These are phyloP conservation scores for Plebejus anna DNA, from an alignment of 2,888 invertebrate species.

Conservation along the genomic window DNA sequence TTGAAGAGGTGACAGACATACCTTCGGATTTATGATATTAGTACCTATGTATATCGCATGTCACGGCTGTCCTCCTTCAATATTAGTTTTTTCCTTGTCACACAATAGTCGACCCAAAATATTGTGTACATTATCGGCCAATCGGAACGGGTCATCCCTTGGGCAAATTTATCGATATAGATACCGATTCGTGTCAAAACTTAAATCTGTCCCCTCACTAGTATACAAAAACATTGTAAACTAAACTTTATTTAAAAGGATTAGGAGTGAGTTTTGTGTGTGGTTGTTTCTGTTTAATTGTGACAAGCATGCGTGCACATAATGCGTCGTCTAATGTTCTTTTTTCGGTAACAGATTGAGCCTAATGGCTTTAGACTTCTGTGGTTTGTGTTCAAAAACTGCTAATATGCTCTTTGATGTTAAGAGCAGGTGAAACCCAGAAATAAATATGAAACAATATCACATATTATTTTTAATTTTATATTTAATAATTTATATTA, in stretches of 20 bases:
- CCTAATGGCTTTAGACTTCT: constrained; percentile 39
- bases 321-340: constrained; percentile 40
- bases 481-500: background rate
- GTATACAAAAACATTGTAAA: constrained; percentile 23
- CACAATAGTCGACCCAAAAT: constrained; percentile 6
- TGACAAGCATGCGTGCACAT: constrained; percentile 41
- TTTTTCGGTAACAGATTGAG: constrained; percentile 37
- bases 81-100: constrained; percentile 20
- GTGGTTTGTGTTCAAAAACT: constrained; percentile 33
- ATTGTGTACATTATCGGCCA: constrained; percentile 36
- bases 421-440: constrained; percentile 2
- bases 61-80: constrained; percentile 16
- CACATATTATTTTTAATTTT: background rate
- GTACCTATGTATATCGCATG: background rate
- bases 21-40: background rate
- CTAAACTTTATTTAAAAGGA: background rate
- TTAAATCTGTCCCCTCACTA: constrained; percentile 31
- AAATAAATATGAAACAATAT: constrained; percentile 22
- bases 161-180: constrained; percentile 39
- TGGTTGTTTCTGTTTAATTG: constrained; percentile 38
- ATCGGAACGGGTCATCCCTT: constrained; percentile 38
- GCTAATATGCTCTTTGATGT: constrained; percentile 22
- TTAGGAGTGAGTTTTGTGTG: constrained; percentile 16
- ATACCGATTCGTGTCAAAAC: constrained; percentile 36
- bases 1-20: background rate